A percentile compares a stretch with the other conserved stretches of the same genome.
phyloP scores from a whole-genome alignment of 2,888 invertebrate species.

The Torymus aiolomorphi region DNA sequence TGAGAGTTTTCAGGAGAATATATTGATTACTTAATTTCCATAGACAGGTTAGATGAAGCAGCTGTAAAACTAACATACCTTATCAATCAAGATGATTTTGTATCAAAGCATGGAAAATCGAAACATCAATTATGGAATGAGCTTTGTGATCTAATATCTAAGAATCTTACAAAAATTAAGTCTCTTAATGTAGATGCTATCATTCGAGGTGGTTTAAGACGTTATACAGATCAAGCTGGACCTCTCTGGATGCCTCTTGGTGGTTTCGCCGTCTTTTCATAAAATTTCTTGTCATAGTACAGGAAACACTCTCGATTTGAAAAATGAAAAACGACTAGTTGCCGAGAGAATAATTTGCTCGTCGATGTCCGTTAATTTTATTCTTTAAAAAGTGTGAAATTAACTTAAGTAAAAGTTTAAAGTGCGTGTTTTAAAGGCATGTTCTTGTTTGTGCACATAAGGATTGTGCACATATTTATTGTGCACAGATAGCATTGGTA shows the following conservation, averaged over 20 bases:
- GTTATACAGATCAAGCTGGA: slow-evolving; percentile 97
- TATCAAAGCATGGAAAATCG: slow-evolving; percentile 97
- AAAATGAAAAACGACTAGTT: no score
- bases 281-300: no score
- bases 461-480: no score
- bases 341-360: no score
- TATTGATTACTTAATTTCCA: slow-evolving; percentile 92
- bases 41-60: slow-evolving; percentile 95
- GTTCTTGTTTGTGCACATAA: no score
- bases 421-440: no score
- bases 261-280: no score
- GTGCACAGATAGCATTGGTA: no score
- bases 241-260: slow-evolving; percentile 99
- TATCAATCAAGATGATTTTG: slow-evolving; percentile 97
- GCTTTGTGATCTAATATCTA: slow-evolving; percentile 96
- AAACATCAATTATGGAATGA: slow-evolving; percentile 99
- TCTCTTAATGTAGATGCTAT: slow-evolving; percentile 98
- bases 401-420: no score
- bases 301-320: no score
- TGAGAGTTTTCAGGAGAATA: slow-evolving; percentile 96
- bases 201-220: slow-evolving; percentile 94
- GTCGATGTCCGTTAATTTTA: no score
- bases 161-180: slow-evolving; percentile 95
- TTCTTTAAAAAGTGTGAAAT: no score
- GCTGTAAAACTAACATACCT: slow-evolving; percentile 93